Evolutionary conservation across 2,113 vertebrate genomes (phyloP).

Genomic region (Salvelinus alpinus): DNA sequence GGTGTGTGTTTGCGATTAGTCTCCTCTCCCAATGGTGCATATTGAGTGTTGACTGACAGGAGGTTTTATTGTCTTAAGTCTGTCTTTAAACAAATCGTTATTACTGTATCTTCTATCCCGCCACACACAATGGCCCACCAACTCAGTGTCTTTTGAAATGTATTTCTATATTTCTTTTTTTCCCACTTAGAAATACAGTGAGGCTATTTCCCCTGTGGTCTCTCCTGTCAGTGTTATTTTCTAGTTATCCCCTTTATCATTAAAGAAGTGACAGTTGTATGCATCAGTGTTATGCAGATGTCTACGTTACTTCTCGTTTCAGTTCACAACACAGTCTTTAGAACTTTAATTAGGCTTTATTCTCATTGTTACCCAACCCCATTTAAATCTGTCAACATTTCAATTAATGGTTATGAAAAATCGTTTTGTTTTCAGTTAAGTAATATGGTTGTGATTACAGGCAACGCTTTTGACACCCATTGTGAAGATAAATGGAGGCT

Average conservation of each 20-base stretch:
- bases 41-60: slow-evolving; percentile 51
- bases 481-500: slow-evolving; percentile 5
- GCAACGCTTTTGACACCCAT: slow-evolving; percentile 14
- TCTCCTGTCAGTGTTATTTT: slow-evolving; percentile 34
- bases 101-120: not conserved
- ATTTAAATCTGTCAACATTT: slow-evolving; percentile 48
- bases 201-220: slow-evolving; percentile 36
- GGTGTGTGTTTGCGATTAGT: slow-evolving; percentile 25
- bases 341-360: slow-evolving; percentile 59
- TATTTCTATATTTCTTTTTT: slow-evolving; percentile 66
- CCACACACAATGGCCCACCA: slow-evolving; percentile 31
- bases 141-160: slow-evolving; percentile 34
- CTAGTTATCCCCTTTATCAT: slow-evolving; percentile 59
- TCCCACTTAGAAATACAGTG: slow-evolving; percentile 17
- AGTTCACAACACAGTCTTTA: slow-evolving; percentile 40
- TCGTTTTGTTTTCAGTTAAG: slow-evolving; percentile 19
- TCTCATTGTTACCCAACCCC: slow-evolving; percentile 24
- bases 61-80: slow-evolving; percentile 24
- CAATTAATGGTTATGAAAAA: slow-evolving; percentile 29
- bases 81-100: slow-evolving; percentile 16
- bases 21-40: slow-evolving; percentile 15
- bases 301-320: slow-evolving; percentile 44
- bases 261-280: slow-evolving; percentile 52
- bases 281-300: slow-evolving; percentile 52
- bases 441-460: slow-evolving; percentile 21